Evolutionary conservation across 2,113 vertebrate species (phyloP), one percentile per base, ranked within the genome.

Genomic region (Boulengeromyrus knoepffleri): DNA sequence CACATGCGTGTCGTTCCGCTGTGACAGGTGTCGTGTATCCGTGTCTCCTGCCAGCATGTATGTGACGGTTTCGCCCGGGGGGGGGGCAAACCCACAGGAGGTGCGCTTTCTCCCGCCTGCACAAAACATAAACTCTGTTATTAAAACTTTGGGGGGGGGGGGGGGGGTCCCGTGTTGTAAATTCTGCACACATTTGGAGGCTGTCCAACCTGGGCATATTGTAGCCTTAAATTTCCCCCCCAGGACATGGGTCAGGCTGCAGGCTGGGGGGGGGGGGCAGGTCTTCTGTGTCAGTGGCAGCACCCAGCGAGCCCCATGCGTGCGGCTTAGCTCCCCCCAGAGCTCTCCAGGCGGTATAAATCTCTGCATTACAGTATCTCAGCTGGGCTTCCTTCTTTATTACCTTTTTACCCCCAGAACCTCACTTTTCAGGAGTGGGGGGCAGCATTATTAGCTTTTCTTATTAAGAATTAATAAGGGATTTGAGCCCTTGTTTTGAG

Each of bases 211-310:
- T 12, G 53, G 66, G 10, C 56, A 24, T 24, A 39, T 88, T 39
- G 58, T 74, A 70, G 74, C 74, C 27, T 36, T 74, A 56, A 58
- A 70, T 56, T 87, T 87, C 15, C 24, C 83, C 21, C 46, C 45
- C 88, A 42, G 74, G 91, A 46, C 87, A 50, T 62, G 42, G 88
- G 62, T 66, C 91, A 53, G 89, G n/a, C 49, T 85, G 83, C 10
- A 27, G 47, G 8, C 91, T 88, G 21, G 88, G 12, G 42, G 91
- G 91, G 90, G 87, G 90, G 89, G 91, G 91, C 92, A 92, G 92
- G 90, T 91, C 91, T 93, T 92, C 86, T 90, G 50, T 91, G 90
- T 90, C 92, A 93, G 91, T 90, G 91, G 58, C 15, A 56, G 90
- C 87, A n/a, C 27, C 80, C 47, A 19, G 80, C 7, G 39, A 39